Conservation (phyloP, 2,113 vertebrate species). For the Perca fluviatilis region DNA sequence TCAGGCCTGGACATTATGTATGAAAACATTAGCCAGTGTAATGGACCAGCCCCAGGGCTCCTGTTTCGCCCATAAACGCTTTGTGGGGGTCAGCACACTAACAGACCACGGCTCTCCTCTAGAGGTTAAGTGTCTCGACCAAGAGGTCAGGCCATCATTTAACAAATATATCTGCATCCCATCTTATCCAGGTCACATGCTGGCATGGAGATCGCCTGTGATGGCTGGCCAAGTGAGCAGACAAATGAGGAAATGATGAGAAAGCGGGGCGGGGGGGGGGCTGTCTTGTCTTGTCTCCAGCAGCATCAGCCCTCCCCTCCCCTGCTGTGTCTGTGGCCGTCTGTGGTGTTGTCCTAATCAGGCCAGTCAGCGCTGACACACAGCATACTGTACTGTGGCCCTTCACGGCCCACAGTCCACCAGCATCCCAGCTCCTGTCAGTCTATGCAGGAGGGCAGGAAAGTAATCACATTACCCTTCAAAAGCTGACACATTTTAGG, state of each 20-base stretch:
- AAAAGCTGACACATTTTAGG: not conserved
- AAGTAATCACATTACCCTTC: not conserved
- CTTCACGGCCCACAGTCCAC: conserved; percentile 46
- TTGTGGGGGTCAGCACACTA: conserved; percentile 38
- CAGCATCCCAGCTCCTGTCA: conserved; percentile 60
- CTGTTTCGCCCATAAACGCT: conserved; percentile 29
- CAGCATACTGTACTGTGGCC: conserved; percentile 65
- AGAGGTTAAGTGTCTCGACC: conserved; percentile 70
- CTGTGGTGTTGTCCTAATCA: conserved; percentile 67
- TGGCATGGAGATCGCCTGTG: conserved; percentile 54
- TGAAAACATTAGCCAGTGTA: conserved; percentile 38
- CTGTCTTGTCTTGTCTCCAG: conserved; percentile 64
- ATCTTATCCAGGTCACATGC: conserved; percentile 53
- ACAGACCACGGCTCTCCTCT: conserved; percentile 24
- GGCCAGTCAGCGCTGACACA: conserved; percentile 75
- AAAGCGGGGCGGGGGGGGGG: conserved; percentile 28
- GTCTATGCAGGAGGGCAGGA: conserved; percentile 15
- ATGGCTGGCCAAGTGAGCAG: conserved; percentile 70
- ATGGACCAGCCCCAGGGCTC: conserved; percentile 34
- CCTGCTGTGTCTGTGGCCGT: conserved; percentile 59
- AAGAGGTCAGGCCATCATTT: conserved; percentile 63
- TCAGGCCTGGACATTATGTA: conserved; percentile 1
- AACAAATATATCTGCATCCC: conserved; percentile 45
- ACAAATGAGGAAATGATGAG: conserved; percentile 68
- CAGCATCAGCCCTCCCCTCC: conserved; percentile 53